Base-by-base conservation (phyloP, 2,888 invertebrate genomes). In the Drosophila prostipennis region DNA sequence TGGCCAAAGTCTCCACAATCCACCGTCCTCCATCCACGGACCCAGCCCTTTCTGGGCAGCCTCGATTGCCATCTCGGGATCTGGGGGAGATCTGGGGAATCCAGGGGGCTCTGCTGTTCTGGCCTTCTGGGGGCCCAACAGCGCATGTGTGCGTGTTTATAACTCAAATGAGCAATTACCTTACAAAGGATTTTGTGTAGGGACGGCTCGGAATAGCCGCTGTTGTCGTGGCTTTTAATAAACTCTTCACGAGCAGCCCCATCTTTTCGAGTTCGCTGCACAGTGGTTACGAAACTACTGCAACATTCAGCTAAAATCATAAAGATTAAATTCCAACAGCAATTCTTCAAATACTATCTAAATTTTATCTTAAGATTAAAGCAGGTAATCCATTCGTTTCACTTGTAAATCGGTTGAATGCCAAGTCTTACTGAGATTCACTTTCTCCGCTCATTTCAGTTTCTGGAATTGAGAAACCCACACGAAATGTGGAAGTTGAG, bases 121-220 rank as follows among this genome's bases (percentile, higher is more conserved):
- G 32, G 32, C 32, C 32, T 42, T 45, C 45, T 8, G 45, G n/a
- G 3, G 45, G 10, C 29, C 45, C 45, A 46, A 10, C 45, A 29
- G 45, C 14, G 14, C 23, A 3, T 68, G 72, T 80, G 79, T 84
- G 84, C 84, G 84, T 84, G 84, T 76, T 84, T 84, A 84, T 84
- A 87, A 79, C 83, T 81, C 81, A 84, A 84, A 84, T 84, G 83
- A 84, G 85, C 85, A 84, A 84, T 84, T 84, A 87, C 84, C 85
- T 84, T 77, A 58, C 81, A 67, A 71, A 78, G 77, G 77, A 87
- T 84, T 80, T 78, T 67, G 56, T 52, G 72, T 36, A 52, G 42
- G 51, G 43, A 57, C 42, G 37, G 32, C 49, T 40, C 6, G 14
- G n/a, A 40, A 40, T 16, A 16, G 40, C 10, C 51, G 51, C 56